These are phyloP conservation scores for Parotocinclus haroldoi DNA, from an alignment of 2,797 vertebrate genomes.

Conservation along the genomic window DNA sequence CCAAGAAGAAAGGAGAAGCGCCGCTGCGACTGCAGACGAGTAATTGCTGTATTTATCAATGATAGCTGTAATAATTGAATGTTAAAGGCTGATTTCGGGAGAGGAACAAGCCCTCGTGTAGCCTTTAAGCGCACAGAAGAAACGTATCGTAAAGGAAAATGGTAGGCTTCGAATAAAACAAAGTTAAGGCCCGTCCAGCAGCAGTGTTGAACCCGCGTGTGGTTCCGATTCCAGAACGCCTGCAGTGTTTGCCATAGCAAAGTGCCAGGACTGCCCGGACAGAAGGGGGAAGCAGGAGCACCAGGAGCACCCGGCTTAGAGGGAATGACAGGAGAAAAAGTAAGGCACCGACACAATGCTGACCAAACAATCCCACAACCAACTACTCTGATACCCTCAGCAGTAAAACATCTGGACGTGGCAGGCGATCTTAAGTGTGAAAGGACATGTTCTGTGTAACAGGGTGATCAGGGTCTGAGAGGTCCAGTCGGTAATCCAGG, in stretches of 20 bases:
- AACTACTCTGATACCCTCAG: too few species aligned
- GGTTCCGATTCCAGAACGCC: conserved; percentile 71
- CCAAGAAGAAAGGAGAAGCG: conserved; percentile 1
- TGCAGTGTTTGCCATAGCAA: conserved; percentile 78
- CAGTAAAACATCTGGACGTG: too few species aligned
- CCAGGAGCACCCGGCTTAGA: conserved; percentile 65
- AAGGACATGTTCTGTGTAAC: conserved; percentile 34
- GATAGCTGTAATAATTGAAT: conserved; percentile 1
- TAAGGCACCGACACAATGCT: conserved; percentile 47
- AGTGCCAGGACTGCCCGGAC: conserved; percentile 72
- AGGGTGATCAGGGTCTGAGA: conserved; percentile 87
- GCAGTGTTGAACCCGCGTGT: conserved; percentile 15
- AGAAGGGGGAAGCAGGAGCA: conserved; percentile 76
- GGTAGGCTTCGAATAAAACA: too few species aligned
- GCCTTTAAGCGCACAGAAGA: too few species aligned
- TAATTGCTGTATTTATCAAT: conserved; percentile 8
- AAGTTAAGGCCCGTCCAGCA: too few species aligned
- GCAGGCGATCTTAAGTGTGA: background rate
- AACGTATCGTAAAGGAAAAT: too few species aligned
- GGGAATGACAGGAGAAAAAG: conserved; percentile 67
- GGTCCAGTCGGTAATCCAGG: conserved; percentile 91
- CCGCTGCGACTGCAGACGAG: background rate
- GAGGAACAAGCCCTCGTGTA: too few species aligned
- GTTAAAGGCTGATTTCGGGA: background rate
- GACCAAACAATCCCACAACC: too few species aligned